phyloP scores from a whole-genome alignment of 2,797 vertebrate genomes.

The Lagocephalus sceleratus region DNA sequence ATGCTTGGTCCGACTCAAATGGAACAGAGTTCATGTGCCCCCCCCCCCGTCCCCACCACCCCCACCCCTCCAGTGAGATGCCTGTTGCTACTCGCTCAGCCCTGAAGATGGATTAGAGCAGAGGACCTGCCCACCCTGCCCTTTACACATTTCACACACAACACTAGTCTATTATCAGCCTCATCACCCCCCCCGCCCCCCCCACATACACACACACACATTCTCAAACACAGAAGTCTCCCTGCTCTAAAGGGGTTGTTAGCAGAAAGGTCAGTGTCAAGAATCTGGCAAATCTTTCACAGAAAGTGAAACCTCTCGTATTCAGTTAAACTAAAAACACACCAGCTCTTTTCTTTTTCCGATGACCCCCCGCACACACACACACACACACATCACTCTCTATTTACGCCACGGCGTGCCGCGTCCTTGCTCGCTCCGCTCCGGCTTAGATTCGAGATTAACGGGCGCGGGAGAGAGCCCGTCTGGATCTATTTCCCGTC shows the following conservation, averaged over 20 bases:
- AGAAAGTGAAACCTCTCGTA: conserved; percentile 41
- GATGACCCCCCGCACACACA: too few relatives aligned
- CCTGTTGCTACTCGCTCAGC: conserved; percentile 64
- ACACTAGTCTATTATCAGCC: conserved; percentile 66
- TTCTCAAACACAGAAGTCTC: conserved; percentile 26
- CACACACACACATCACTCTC: too few relatives aligned
- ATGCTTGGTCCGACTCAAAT: too few relatives aligned
- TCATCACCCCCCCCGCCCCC: conserved; percentile 19
- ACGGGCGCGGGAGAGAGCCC: conserved; percentile 7
- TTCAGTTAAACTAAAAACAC: conserved; percentile 45
- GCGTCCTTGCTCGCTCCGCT: background rate
- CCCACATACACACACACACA: conserved; percentile 13
- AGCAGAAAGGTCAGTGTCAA: conserved; percentile 67
- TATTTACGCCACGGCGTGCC: conserved; percentile 4
- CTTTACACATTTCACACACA: conserved; percentile 67
- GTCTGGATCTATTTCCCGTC: conserved; percentile 38
- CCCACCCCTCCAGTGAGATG: conserved; percentile 43
- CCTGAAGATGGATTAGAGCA: conserved; percentile 72
- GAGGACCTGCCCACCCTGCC: conserved; percentile 66
- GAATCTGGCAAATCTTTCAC: conserved; percentile 63
- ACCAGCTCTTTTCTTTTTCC: conserved; percentile 27
- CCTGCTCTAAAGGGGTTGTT: conserved; percentile 66
- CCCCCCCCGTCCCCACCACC: background rate
- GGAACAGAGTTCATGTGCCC: too few relatives aligned
- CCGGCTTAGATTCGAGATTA: conserved; percentile 14